phyloP scores from a whole-genome alignment of 2,888 invertebrate genomes.

The Schrankia costaestrigalis region DNA sequence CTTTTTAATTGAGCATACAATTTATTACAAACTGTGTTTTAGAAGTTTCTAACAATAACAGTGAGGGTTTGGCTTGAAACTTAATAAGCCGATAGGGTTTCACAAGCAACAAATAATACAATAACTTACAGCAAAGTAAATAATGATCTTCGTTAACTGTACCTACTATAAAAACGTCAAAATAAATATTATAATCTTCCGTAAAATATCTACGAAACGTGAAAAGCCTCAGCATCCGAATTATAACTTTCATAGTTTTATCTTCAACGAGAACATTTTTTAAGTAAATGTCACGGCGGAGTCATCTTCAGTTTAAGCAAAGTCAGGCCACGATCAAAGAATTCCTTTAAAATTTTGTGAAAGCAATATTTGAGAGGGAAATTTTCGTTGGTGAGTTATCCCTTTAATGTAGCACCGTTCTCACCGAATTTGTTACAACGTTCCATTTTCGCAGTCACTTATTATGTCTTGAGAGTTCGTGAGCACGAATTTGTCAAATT shows the following conservation, averaged over 20 bases:
- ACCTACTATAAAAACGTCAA: not conserved
- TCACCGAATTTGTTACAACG: conserved; percentile 42
- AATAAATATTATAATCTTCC: not conserved
- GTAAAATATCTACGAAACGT: conserved; percentile 3
- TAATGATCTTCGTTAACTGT: conserved; percentile 4
- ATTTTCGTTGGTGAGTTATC: conserved; percentile 43
- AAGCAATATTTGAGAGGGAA: conserved; percentile 48
- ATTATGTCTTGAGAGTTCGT: conserved; percentile 32
- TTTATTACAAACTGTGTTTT: conserved; percentile 36
- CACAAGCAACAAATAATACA: conserved; percentile 2
- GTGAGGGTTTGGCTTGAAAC: conserved; percentile 8
- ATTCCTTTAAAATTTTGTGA: conserved; percentile 38
- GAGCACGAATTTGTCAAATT: conserved; percentile 36
- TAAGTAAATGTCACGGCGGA: conserved; percentile 20
- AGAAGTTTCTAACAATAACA: conserved; percentile 24
- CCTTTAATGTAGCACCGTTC: conserved; percentile 40
- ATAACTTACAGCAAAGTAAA: conserved; percentile 1
- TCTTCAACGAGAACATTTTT: conserved; percentile 8
- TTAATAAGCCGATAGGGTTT: conserved; percentile 7
- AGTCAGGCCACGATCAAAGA: conserved; percentile 37
- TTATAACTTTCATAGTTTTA: conserved; percentile 3
- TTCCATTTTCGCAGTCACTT: conserved; percentile 39
- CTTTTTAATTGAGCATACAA: conserved; percentile 49
- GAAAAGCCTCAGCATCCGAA: not conserved
- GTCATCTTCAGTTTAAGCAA: conserved; percentile 16